A percentile compares a stretch with the other conserved stretches of the same genome.
These are phyloP conservation scores for Onchidella celtica DNA, from an alignment of 2,888 invertebrate genomes.

Conservation along the genomic window DNA sequence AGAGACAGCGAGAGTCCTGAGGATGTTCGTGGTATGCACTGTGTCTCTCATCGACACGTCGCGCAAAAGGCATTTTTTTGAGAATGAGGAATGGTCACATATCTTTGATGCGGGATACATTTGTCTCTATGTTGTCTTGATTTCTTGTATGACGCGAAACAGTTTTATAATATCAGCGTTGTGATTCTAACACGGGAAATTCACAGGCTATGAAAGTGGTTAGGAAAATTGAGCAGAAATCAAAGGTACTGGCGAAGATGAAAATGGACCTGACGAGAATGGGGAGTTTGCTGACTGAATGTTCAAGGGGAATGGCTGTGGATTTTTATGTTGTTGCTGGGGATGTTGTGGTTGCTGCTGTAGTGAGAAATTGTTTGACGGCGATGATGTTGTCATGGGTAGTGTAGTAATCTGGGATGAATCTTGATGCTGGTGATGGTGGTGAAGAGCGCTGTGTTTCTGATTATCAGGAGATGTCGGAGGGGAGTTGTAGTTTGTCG, in stretches of 20 bases:
- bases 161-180: neutral
- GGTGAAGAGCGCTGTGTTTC: neutral
- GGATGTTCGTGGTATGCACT: too few relatives aligned
- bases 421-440: neutral
- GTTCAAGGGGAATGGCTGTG: neutral
- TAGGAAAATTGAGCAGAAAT: constrained; percentile 29
- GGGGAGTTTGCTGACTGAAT: neutral
- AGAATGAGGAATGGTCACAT: too few relatives aligned
- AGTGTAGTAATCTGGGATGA: neutral
- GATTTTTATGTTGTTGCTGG: constrained; percentile 17
- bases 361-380: neutral
- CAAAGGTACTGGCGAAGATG: neutral
- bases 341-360: neutral
- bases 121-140: too few relatives aligned
- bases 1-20: too few relatives aligned
- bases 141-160: neutral
- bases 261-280: too few relatives aligned
- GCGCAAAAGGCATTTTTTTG: too few relatives aligned
- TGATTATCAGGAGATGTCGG: constrained; percentile 15
- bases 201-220: too few relatives aligned
- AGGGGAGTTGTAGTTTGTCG: neutral
- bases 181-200: too few relatives aligned
- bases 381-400: neutral
- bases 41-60: too few relatives aligned
- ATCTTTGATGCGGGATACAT: too few relatives aligned